Evolutionary conservation across 1,140 invertebrate species (phyloP).

Genomic region (Linepithema humile): DNA sequence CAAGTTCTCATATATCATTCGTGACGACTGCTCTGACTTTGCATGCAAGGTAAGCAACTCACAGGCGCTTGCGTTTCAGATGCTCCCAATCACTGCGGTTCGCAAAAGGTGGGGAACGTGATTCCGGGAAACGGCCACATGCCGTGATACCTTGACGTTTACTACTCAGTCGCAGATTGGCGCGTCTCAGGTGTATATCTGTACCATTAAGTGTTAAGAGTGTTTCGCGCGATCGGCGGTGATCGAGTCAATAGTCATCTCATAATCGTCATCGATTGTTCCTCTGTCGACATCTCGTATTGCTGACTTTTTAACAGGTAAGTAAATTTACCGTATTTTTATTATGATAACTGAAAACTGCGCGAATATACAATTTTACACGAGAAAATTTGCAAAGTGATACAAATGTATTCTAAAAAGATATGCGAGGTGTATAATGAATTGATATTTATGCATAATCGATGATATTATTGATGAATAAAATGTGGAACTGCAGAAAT

Average conservation of each 20-base stretch:
- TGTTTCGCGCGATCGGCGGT: background rate
- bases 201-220: background rate
- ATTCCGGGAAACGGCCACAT: slow-evolving; percentile 35
- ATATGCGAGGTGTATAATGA: background rate
- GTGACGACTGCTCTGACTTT: background rate
- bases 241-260: background rate
- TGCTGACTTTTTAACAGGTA: background rate
- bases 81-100: background rate
- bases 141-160: slow-evolving; percentile 33
- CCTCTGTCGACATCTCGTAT: background rate
- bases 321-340: slow-evolving; percentile 9
- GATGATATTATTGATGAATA: background rate
- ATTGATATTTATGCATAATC: background rate
- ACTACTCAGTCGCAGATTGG: slow-evolving; percentile 47
- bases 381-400: background rate
- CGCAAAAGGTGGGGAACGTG: background rate
- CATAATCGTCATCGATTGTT: background rate
- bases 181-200: slow-evolving; percentile 20
- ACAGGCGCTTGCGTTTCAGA: slow-evolving; percentile 45
- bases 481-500: background rate
- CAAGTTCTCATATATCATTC: background rate
- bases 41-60: slow-evolving; percentile 2
- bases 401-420: background rate
- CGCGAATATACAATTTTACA: background rate
- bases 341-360: background rate